Evolutionary conservation across 2,888 invertebrate genomes (phyloP).

Genomic region (Acanthoscelides obtectus): DNA sequence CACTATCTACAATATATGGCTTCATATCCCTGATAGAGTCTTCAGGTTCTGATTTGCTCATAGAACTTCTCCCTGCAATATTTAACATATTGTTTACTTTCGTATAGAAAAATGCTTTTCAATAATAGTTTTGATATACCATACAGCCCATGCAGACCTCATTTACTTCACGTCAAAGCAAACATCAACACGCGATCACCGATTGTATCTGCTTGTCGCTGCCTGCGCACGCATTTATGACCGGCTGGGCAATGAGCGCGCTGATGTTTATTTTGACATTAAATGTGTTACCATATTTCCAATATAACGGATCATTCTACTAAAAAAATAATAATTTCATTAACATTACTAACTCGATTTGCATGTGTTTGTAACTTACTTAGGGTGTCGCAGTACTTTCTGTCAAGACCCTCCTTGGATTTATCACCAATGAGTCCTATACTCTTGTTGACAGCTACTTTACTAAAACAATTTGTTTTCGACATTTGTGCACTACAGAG

Average conservation of each 20-base stretch:
- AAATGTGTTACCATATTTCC: too few relatives aligned
- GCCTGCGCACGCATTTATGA: too few relatives aligned
- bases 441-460: constrained; percentile 47
- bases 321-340: too few relatives aligned
- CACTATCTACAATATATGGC: constrained; percentile 27
- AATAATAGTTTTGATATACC: too few relatives aligned
- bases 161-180: too few relatives aligned
- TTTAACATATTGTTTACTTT: background rate
- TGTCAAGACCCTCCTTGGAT: constrained; percentile 27
- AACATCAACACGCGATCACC: too few relatives aligned
- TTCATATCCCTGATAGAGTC: constrained; percentile 15
- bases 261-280: too few relatives aligned
- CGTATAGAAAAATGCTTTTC: background rate
- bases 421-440: constrained; percentile 40
- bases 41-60: background rate
- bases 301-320: too few relatives aligned
- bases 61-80: background rate
- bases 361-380: background rate
- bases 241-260: too few relatives aligned
- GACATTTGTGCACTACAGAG: constrained; percentile 48
- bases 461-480: constrained; percentile 44
- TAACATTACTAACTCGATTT: too few relatives aligned
- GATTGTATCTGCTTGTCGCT: too few relatives aligned
- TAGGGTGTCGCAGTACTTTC: constrained; percentile 3
- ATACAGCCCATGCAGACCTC: background rate